Base-by-base conservation (phyloP, 2,888 invertebrate species). In the Diarsia mendica region DNA sequence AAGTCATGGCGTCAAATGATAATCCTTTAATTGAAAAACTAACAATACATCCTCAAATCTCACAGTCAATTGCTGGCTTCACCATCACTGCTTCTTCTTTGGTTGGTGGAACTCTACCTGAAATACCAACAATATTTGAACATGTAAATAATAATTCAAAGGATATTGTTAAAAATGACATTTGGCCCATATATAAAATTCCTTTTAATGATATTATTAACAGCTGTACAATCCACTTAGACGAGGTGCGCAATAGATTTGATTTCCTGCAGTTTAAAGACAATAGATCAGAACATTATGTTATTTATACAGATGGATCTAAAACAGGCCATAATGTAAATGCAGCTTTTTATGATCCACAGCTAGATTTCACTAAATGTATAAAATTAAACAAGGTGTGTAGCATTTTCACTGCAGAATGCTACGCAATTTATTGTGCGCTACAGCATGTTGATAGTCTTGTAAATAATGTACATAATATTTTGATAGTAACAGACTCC, bases 401-500 rank as follows among this genome's bases (percentile, higher is more conserved):
- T 48, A 65, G 48, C 65, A 65, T 39, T 39, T 39, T 63, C 39
- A 63, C 61, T 39, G 39, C 39, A 39, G 61, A 63, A 63, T 39
- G 39, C 28, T 65, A 65, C 49, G 28, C 65, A 65, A 65, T 65
- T 49, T 48, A 65, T 48, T 65, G 48, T 28, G 65, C 65, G 46
- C 46, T 28, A 28, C 49, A 66, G 20, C 66, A 66, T 49, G 49
- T 66, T 20, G 48, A 65, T 18, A 48, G 10, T 48, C 13, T 10
- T 18, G 46, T 48, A 44, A 10, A 48, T 46, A 48, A 48, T 65
- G 64, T 64, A 64, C 46, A 64, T 46, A 65, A 23, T 48, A n/a
- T n/a, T n/a, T n/a, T n/a, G n/a, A n/a, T n/a, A n/a, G n/a, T n/a
- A n/a, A n/a, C n/a, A n/a, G n/a, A n/a, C n/a, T n/a, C n/a, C n/a